phyloP scores from a whole-genome alignment of 1,140 invertebrate species.

The Chelonus insularis region DNA sequence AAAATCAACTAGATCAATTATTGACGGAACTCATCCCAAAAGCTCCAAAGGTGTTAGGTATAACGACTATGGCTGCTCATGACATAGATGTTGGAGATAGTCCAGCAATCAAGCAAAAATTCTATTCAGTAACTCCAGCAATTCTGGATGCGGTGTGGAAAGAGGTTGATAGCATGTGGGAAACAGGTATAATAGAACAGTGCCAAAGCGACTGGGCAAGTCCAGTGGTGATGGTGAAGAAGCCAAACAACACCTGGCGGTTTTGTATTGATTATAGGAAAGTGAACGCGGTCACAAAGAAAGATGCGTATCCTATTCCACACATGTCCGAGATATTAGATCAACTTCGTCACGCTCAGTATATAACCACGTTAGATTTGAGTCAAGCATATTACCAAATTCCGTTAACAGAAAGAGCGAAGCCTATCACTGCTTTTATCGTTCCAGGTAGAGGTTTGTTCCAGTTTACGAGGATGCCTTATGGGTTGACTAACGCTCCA shows the following conservation, averaged over 20 bases:
- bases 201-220: slow-evolving; percentile 35
- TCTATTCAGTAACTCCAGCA: too few species aligned
- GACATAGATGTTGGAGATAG: too few species aligned
- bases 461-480: slow-evolving; percentile 13
- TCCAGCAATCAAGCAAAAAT: too few species aligned
- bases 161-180: slow-evolving; percentile 37
- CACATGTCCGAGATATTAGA: slow-evolving; percentile 32
- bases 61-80: too few species aligned
- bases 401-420: slow-evolving; percentile 13
- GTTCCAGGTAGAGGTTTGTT: neutral
- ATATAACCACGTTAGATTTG: slow-evolving; percentile 38
- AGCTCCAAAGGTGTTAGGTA: too few species aligned
- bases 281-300: slow-evolving; percentile 38
- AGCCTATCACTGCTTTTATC: slow-evolving; percentile 33
- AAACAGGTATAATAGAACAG: slow-evolving; percentile 33
- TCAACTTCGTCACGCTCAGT: slow-evolving; percentile 26
- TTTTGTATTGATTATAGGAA: slow-evolving; percentile 44
- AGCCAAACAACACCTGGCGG: slow-evolving; percentile 34
- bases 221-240: slow-evolving; percentile 39
- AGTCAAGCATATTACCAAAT: slow-evolving; percentile 47
- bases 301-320: slow-evolving; percentile 42
- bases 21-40: too few species aligned
- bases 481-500: slow-evolving; percentile 9
- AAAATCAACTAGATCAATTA: too few species aligned
- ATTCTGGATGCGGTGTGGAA: too few species aligned